These are phyloP conservation scores for Dusona sp. DNA, from an alignment of 2,888 invertebrate genomes.

Conservation along the genomic window DNA sequence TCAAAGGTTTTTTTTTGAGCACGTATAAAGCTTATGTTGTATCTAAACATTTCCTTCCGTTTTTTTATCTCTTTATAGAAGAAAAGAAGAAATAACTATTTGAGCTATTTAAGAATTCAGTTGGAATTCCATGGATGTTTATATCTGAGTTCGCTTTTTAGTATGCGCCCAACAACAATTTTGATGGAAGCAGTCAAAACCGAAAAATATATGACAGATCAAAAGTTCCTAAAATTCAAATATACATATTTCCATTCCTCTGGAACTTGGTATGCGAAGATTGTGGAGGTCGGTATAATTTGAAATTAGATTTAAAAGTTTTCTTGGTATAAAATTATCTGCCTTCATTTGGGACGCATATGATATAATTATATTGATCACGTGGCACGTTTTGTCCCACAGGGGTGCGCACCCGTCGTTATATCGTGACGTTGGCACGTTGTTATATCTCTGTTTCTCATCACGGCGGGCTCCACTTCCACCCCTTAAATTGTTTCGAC, in stretches of 20 bases:
- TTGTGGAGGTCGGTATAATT: background rate
- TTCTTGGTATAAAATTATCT: background rate
- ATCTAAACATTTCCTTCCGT: background rate
- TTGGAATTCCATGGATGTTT: background rate
- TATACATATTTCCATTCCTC: background rate
- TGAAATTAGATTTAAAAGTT: background rate
- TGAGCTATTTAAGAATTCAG: background rate
- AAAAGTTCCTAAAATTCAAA: background rate
- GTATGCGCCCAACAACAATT: background rate
- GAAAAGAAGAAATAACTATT: background rate
- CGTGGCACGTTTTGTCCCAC: background rate
- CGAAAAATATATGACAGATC: background rate
- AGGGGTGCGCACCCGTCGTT: background rate
- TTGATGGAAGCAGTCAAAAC: background rate
- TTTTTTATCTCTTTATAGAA: background rate
- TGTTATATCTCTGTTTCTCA: constrained; percentile 15
- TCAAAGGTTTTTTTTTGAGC: constrained; percentile 1
- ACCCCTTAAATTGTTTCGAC: constrained; percentile 27
- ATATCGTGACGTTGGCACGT: background rate
- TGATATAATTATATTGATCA: constrained; percentile 3
- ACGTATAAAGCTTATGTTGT: background rate
- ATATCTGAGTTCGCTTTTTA: background rate
- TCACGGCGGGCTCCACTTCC: background rate
- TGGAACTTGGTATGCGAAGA: background rate
- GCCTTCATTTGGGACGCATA: background rate